A percentile compares a stretch with the other conserved stretches of the same genome.
phyloP scores from a whole-genome alignment of 2,113 vertebrate species.

The Dromaius novaehollandiae region DNA sequence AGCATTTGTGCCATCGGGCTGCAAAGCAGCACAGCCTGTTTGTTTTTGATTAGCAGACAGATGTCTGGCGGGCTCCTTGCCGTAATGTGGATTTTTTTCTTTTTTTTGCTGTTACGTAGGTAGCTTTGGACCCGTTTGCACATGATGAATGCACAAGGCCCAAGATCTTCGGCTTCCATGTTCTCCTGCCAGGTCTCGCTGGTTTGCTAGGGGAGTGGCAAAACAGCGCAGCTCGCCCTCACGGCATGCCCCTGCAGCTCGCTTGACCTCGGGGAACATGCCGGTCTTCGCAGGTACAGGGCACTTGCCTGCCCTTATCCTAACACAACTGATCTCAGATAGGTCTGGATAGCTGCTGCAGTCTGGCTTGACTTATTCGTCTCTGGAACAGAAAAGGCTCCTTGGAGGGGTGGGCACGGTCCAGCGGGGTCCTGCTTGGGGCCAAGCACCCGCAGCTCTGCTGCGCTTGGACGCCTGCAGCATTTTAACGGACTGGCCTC shows the following conservation, averaged over 20 bases:
- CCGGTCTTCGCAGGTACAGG: neutral
- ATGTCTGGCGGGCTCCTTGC: neutral
- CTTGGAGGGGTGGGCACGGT: rapidly evolving
- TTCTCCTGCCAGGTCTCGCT: neutral
- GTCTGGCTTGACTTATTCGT: neutral
- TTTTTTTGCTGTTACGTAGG: neutral
- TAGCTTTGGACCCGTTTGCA: neutral
- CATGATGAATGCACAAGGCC: neutral
- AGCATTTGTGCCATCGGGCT: neutral
- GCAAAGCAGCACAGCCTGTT: neutral
- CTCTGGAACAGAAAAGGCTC: neutral
- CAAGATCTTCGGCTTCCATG: neutral
- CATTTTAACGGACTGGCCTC: neutral
- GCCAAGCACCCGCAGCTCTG: neutral
- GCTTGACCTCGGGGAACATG: neutral
- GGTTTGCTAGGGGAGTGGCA: neutral
- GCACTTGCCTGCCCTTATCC: neutral
- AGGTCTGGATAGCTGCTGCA: neutral
- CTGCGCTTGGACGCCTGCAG: neutral
- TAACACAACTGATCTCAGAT: neutral
- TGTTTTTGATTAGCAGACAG: neutral
- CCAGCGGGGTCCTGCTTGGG: neutral
- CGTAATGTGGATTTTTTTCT: neutral
- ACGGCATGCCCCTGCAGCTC: rapidly evolving
- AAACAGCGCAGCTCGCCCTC: neutral